Evolutionary conservation across 2,113 vertebrate species (phyloP).

Genomic region (Rhineura floridana): DNA sequence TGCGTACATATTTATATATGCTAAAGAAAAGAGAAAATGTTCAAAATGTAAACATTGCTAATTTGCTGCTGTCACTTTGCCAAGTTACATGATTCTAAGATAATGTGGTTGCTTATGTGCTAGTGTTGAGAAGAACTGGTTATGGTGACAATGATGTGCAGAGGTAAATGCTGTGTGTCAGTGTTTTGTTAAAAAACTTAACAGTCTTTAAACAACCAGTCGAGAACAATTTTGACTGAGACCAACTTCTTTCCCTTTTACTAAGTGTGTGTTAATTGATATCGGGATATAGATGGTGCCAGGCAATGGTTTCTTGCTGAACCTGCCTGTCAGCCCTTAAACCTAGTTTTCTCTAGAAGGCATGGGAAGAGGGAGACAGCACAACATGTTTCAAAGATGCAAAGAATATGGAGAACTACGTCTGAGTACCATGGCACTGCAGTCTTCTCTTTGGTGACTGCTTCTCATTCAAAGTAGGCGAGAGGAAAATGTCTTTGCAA

Average conservation of each 20-base stretch:
- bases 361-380: background rate
- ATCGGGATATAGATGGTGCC: background rate
- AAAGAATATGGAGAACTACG: background rate
- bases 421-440: rapidly evolving
- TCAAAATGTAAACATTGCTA: background rate
- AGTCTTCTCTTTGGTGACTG: background rate
- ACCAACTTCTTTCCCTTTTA: background rate
- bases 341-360: slow-evolving; percentile 1
- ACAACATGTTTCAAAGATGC: background rate
- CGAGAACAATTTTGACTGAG: background rate
- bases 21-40: background rate
- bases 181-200: background rate
- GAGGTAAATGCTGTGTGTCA: background rate
- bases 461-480: background rate
- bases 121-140: background rate
- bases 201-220: no score
- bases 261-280: background rate
- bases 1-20: background rate
- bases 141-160: background rate
- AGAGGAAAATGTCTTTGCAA: background rate
- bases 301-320: slow-evolving; percentile 18
- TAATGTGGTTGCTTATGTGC: background rate
- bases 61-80: background rate
- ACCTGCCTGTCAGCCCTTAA: slow-evolving; percentile 14
- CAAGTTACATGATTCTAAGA: background rate